Conservation (phyloP, 2,888 invertebrate genomes). For the Cerastis leucographa region DNA sequence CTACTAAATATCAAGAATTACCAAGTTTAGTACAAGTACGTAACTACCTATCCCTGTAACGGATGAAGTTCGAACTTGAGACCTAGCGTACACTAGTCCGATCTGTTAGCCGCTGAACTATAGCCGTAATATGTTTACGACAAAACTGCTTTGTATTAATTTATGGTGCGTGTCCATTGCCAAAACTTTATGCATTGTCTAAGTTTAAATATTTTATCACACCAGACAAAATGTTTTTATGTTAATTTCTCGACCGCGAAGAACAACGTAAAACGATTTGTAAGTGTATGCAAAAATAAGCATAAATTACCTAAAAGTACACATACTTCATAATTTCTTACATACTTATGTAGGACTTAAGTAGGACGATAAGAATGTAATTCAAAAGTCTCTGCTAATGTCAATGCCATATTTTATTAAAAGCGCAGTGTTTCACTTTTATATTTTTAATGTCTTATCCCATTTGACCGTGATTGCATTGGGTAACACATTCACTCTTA, state of each 20-base stretch:
- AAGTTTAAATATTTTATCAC: neutral
- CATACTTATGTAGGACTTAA: neutral
- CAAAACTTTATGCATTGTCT: neutral
- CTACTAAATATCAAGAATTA: neutral
- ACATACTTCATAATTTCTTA: neutral
- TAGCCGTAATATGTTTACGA: neutral
- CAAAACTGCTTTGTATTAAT: neutral
- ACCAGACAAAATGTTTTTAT: neutral
- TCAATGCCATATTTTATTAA: constrained; percentile 21
- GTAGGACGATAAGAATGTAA: neutral
- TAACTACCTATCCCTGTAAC: neutral
- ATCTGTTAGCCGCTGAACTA: neutral
- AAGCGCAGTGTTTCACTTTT: constrained; percentile 25
- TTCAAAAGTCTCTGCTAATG: constrained; percentile 5
- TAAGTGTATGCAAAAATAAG: neutral
- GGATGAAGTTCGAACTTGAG: neutral
- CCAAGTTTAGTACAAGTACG: neutral
- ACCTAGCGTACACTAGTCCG: neutral
- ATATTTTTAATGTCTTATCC: neutral
- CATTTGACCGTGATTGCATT: constrained; percentile 47
- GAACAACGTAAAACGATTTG: too few species aligned
- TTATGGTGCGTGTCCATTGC: neutral
- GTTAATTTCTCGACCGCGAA: neutral
- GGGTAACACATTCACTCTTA: constrained; percentile 33
- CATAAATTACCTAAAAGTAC: neutral